These are phyloP conservation scores for Phalacrocorax pelagicus DNA, from an alignment of 2,113 vertebrate species.

Conservation along the genomic window DNA sequence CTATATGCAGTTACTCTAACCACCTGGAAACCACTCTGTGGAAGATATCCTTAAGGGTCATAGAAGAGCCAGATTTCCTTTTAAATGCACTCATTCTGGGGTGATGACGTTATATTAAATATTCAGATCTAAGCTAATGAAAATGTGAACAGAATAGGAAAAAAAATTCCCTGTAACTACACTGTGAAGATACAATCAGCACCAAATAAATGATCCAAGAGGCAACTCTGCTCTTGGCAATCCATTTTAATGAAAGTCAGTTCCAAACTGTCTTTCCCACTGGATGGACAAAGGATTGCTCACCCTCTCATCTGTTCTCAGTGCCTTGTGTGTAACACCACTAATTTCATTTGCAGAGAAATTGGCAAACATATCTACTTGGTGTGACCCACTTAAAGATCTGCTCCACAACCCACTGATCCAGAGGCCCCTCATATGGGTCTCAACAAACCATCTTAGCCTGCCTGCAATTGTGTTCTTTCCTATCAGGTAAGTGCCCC, in stretches of 20 bases:
- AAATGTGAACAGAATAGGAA: background rate
- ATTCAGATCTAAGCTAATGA: background rate
- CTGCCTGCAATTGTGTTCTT: constrained; percentile 60
- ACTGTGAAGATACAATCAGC: background rate
- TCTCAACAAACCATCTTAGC: constrained; percentile 63
- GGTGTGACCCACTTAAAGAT: constrained; percentile 65
- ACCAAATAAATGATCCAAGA: background rate
- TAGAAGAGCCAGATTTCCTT: background rate
- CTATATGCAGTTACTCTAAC: background rate
- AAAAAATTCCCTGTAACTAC: background rate
- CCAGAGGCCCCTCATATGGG: constrained; percentile 54
- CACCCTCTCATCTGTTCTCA: constrained; percentile 10
- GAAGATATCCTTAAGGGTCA: background rate
- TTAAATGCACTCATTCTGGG: background rate
- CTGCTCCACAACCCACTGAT: constrained; percentile 54
- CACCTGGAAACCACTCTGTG: background rate
- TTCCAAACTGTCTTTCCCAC: background rate
- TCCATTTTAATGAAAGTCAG: background rate
- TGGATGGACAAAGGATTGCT: constrained; percentile 20
- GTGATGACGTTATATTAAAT: background rate
- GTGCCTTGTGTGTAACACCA: constrained; percentile 55
- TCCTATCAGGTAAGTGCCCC: constrained; percentile 64
- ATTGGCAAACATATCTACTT: constrained; percentile 57
- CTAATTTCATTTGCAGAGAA: constrained; percentile 66
- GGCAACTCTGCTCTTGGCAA: background rate